phyloP scores from a whole-genome alignment of 1,140 invertebrate genomes.

The Heterodera carotae region DNA sequence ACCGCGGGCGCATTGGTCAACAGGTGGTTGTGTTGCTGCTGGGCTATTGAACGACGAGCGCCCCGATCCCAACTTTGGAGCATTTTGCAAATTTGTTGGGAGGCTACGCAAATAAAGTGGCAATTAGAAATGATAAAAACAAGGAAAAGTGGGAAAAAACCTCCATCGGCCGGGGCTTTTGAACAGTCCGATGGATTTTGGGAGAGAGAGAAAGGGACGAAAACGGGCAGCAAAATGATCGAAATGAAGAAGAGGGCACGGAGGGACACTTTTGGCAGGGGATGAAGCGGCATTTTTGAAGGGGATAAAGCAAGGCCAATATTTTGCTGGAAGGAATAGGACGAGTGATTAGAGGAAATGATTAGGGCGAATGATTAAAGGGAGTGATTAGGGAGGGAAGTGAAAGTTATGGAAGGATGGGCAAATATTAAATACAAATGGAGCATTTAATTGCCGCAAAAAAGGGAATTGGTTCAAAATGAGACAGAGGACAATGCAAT shows the following conservation, averaged over 20 bases:
- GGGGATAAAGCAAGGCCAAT: no score
- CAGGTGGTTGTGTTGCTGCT: slow-evolving; percentile 41
- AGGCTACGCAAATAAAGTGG: slow-evolving; percentile 10
- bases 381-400: no score
- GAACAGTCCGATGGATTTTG: slow-evolving; percentile 28
- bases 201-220: not conserved
- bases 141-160: slow-evolving; percentile 3
- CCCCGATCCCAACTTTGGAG: slow-evolving; percentile 46
- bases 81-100: slow-evolving; percentile 42
- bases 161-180: slow-evolving; percentile 13
- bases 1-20: slow-evolving; percentile 56
- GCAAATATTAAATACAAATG: no score
- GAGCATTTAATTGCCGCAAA: no score
- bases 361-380: no score
- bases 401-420: no score
- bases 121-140: not conserved
- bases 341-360: no score
- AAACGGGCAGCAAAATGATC: not conserved
- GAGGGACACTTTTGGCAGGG: not conserved
- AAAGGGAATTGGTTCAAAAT: no score
- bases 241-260: not conserved
- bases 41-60: slow-evolving; percentile 39
- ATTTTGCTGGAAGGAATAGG: no score
- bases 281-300: not conserved
- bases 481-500: no score